Evolutionary conservation across 2,797 vertebrate species (phyloP).

Genomic region (Catamblyrhynchus diadema): DNA sequence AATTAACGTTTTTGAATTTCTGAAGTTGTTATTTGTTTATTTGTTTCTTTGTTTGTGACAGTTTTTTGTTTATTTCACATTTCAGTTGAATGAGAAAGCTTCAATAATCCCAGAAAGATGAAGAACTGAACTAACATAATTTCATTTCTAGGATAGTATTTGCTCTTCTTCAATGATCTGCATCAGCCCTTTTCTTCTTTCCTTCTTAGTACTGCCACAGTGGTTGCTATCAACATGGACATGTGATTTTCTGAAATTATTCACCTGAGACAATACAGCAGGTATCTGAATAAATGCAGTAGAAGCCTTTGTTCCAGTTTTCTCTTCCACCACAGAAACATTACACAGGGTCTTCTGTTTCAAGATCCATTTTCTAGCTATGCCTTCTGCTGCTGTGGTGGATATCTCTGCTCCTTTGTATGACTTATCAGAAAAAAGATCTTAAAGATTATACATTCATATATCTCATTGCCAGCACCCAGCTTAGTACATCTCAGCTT

Average conservation of each 20-base stretch:
- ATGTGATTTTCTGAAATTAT: neutral
- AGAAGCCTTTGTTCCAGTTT: neutral
- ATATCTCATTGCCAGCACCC: neutral
- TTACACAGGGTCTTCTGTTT: neutral
- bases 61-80: neutral
- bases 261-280: neutral
- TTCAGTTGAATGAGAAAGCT: neutral
- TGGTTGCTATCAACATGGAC: neutral
- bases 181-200: neutral
- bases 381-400: neutral
- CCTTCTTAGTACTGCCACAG: neutral
- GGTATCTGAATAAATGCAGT: neutral
- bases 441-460: neutral
- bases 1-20: neutral
- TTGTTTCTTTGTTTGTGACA: neutral
- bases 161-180: neutral
- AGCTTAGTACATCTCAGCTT: neutral
- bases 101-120: neutral
- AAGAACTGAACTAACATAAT: neutral
- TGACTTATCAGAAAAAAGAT: neutral
- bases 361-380: neutral
- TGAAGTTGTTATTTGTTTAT: neutral
- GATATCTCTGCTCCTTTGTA: neutral
- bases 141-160: neutral
- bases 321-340: neutral